Conservation (phyloP, 2,113 vertebrate species). For the Proteles cristata region DNA sequence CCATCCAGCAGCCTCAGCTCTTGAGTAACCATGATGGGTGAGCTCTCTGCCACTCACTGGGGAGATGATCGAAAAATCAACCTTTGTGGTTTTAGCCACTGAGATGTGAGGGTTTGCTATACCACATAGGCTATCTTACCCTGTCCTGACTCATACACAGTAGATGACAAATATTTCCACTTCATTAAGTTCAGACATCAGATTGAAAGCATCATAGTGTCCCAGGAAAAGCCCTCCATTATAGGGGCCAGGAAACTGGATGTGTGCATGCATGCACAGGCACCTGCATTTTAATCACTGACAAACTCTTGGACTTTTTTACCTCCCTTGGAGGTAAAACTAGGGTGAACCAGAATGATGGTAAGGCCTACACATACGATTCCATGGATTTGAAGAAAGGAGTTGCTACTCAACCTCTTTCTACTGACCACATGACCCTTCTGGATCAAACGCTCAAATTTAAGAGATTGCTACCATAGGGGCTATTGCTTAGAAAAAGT, state of each 20-base stretch:
- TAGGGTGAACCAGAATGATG: not conserved
- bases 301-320: not conserved
- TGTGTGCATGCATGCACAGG: not conserved
- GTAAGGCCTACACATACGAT: not conserved
- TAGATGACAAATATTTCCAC: not conserved
- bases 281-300: not conserved
- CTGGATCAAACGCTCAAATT: not conserved
- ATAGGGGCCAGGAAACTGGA: not conserved
- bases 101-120: not conserved
- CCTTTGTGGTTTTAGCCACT: not conserved
- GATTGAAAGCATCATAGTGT: not conserved
- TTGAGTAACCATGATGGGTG: not conserved
- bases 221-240: not conserved
- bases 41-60: not conserved
- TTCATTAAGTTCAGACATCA: not conserved
- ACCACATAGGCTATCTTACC: not conserved
- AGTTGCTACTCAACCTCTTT: not conserved
- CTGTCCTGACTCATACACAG: not conserved
- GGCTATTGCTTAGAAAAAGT: slow-evolving; percentile 3
- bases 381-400: not conserved
- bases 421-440: not conserved
- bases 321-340: not conserved
- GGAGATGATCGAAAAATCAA: not conserved
- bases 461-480: not conserved
- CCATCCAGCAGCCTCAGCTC: too few relatives aligned